A percentile compares a stretch with the other conserved stretches of the same genome.
These are phyloP conservation scores for Bombus sibiricus DNA, from an alignment of 1,140 invertebrate genomes.

Conservation along the genomic window DNA sequence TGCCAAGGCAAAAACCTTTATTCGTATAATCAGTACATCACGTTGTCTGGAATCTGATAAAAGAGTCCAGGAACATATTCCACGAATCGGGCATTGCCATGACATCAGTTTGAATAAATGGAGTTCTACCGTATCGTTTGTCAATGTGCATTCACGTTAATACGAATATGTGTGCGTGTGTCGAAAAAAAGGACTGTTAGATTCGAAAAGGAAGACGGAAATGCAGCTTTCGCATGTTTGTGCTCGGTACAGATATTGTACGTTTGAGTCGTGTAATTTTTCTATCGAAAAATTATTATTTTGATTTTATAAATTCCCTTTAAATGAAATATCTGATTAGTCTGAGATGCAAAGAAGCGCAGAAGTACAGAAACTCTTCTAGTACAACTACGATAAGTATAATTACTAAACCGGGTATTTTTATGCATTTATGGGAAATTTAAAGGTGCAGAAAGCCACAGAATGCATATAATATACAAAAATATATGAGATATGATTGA, in stretches of 20 bases:
- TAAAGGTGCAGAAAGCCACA: too few species aligned
- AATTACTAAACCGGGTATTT: too few species aligned
- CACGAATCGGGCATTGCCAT: too few species aligned
- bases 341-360: not conserved
- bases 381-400: not conserved
- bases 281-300: not conserved
- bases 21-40: too few species aligned
- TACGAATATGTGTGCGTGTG: not conserved
- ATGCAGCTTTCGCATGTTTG: not conserved
- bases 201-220: not conserved
- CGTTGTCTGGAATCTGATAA: too few species aligned
- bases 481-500: too few species aligned
- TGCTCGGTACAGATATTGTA: not conserved
- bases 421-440: too few species aligned
- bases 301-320: not conserved
- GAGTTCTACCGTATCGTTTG: not conserved
- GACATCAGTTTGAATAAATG: too few species aligned
- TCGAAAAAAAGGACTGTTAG: not conserved
- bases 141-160: not conserved
- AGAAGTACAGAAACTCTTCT: not conserved
- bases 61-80: too few species aligned
- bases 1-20: too few species aligned
- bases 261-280: not conserved
- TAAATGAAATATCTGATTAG: not conserved
- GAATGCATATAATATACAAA: too few species aligned